These are phyloP conservation scores for Lordiphosa fenestrarum DNA, from an alignment of 2,888 invertebrate genomes.

Conservation along the genomic window DNA sequence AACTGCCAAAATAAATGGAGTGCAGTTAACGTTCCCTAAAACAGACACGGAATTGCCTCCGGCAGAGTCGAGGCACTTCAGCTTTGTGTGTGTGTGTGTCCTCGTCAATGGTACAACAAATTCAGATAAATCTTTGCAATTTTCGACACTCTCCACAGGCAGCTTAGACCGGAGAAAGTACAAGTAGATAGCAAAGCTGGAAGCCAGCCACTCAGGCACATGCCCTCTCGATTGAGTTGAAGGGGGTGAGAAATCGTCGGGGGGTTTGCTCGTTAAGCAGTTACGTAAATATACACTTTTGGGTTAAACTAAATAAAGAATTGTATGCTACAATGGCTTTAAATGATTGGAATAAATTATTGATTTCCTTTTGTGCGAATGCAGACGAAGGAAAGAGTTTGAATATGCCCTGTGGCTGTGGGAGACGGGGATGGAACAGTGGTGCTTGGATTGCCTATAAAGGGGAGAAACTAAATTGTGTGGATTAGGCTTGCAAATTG, in stretches of 20 bases:
- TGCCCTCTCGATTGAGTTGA: conserved; percentile 5
- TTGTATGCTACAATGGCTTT: conserved; percentile 43
- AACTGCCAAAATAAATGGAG: conserved; percentile 55
- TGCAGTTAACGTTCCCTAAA: conserved; percentile 48
- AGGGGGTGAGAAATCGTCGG: conserved; percentile 1
- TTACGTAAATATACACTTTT: conserved; percentile 27
- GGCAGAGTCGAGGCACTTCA: conserved; percentile 17
- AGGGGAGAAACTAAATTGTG: too few species aligned
- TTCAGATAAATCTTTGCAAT: conserved; percentile 65
- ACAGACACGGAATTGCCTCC: conserved; percentile 2
- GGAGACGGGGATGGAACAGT: conserved; percentile 6
- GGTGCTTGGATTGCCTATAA: conserved; percentile 1
- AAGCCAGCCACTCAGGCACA: conserved; percentile 26
- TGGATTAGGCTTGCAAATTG: too few species aligned
- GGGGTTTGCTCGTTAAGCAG: conserved; percentile 47
- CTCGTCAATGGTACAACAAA: conserved; percentile 25
- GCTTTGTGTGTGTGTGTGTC: conserved; percentile 13
- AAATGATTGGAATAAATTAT: conserved; percentile 60
- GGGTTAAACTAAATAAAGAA: conserved; percentile 58
- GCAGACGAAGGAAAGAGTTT: conserved; percentile 10
- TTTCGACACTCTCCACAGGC: conserved; percentile 34
- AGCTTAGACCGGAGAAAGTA: conserved; percentile 10
- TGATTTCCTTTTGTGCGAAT: conserved; percentile 42
- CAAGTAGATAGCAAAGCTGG: conserved; percentile 2
- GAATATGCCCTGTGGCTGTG: background rate